Evolutionary conservation across 2,113 vertebrate genomes (phyloP).

Genomic region (Crotalus tigris): DNA sequence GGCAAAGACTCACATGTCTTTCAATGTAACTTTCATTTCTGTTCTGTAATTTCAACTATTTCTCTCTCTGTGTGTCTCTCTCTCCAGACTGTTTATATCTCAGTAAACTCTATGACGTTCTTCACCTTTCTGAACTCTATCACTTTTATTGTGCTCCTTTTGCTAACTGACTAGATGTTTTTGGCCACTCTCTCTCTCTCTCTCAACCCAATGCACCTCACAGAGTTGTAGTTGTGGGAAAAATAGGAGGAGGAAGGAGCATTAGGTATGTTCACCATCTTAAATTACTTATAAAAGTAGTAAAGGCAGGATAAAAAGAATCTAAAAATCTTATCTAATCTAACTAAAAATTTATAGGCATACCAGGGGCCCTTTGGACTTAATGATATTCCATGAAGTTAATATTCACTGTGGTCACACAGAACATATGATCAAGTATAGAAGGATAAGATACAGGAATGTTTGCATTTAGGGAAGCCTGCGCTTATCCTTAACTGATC

Average conservation of each 20-base stretch:
- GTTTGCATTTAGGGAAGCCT: background rate
- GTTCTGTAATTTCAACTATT: constrained; percentile 18
- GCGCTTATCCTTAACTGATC: background rate
- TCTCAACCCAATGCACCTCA: background rate
- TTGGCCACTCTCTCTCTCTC: background rate
- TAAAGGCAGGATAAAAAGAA: background rate
- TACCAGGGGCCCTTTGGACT: background rate
- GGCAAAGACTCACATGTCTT: constrained; percentile 11
- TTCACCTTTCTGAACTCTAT: background rate
- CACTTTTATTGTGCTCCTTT: background rate
- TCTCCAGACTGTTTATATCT: background rate
- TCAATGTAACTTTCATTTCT: background rate
- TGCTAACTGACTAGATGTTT: background rate
- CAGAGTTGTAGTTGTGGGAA: background rate
- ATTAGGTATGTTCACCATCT: background rate
- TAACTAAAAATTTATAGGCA: background rate
- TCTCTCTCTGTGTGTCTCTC: background rate
- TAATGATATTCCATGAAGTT: background rate
- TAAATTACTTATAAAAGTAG: background rate
- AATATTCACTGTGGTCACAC: background rate
- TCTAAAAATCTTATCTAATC: background rate
- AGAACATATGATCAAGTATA: background rate
- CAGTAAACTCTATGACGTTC: background rate
- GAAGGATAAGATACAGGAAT: background rate
- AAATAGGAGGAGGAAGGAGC: background rate